Evolutionary conservation across 2,113 vertebrate species (phyloP), one percentile per base, ranked within the genome.

Genomic region (Indicator maculatus): DNA sequence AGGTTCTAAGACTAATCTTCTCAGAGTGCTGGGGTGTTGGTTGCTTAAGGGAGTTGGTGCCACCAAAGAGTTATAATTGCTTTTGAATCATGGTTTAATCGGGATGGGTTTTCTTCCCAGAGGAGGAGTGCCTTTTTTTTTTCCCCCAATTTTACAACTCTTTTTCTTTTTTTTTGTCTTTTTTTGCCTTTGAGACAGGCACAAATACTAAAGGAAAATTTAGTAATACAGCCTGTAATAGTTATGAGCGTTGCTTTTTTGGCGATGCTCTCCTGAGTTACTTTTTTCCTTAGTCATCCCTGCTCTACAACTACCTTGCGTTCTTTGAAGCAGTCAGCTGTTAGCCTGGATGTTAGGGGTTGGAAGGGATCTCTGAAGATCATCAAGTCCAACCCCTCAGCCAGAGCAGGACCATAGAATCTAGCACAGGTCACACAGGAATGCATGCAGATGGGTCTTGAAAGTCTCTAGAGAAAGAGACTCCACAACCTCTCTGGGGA

Each of bases 31-130:
- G 45, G 88, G 86, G 88, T 96, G 90, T 95, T 94, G 83, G 83
- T 94, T 92, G 72, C 90, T 94, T 88, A 11, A 81, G 86, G 86
- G 83, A 79, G 4, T 45, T 92, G 77, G 44, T 90, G 96, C 84
- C 83, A 90, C 53, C 31, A 12, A 55, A 66, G 75, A 83, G 36
- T 79, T 92, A 24, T 93, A 95, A 94, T 94, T 96, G 91, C 77
- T 55, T 89, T 94, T 94, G 86, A 94, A 69, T 89, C 66, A 41
- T 90, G 39, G 30, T 75, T 93, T 72, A 86, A 24, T 84, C 16
- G 67, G 71, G 83, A 47, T 64, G 13, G 1, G 1, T 39, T 71
- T 88, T 71, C 6, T 80, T 95, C 65, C 31, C 58, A 61, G 72
- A 63, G 80, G 33, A 60, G 11, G 16, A 44, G 3, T 55, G 10